A percentile compares a stretch with the other conserved stretches of the same genome.
phyloP scores from a whole-genome alignment of 2,888 invertebrate species.

The Dascillus cervinus region DNA sequence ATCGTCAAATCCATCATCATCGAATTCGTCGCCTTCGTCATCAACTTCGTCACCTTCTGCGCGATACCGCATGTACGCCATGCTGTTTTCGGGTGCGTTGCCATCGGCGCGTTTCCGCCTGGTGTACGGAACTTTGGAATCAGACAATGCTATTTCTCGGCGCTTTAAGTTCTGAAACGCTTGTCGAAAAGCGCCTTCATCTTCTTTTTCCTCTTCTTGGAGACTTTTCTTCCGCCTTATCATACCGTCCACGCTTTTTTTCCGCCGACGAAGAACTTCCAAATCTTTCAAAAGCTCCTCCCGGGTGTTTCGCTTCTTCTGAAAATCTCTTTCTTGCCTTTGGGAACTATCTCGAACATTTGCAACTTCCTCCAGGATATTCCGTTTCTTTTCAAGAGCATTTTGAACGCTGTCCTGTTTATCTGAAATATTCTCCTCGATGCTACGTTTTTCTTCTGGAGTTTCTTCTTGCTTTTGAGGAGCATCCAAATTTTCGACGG shows the following conservation, averaged over 20 bases:
- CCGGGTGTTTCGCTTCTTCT: too few species aligned
- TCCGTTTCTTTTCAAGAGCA: neutral
- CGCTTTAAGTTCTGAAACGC: too few species aligned
- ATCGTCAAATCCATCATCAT: constrained; percentile 46
- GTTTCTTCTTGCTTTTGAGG: neutral
- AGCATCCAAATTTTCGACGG: constrained; percentile 3
- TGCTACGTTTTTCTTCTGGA: neutral
- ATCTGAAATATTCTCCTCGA: constrained; percentile 1
- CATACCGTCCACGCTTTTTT: too few species aligned
- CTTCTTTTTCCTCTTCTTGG: too few species aligned
- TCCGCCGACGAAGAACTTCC: too few species aligned
- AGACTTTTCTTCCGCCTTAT: too few species aligned
- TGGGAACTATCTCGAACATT: neutral
- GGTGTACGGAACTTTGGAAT: neutral
- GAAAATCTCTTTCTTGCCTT: too few species aligned
- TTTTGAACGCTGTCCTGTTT: neutral
- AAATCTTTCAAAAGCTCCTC: too few species aligned
- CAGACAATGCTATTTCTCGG: too few species aligned
- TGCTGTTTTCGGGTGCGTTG: constrained; percentile 37
- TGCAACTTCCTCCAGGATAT: neutral
- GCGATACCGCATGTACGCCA: constrained; percentile 36
- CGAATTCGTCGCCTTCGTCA: constrained; percentile 47
- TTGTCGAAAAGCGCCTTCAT: too few species aligned
- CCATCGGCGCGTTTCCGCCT: constrained; percentile 34
- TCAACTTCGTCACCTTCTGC: constrained; percentile 41